Evolutionary conservation across 2,888 invertebrate genomes (phyloP).

Genomic region (Leucophora obtusa): DNA sequence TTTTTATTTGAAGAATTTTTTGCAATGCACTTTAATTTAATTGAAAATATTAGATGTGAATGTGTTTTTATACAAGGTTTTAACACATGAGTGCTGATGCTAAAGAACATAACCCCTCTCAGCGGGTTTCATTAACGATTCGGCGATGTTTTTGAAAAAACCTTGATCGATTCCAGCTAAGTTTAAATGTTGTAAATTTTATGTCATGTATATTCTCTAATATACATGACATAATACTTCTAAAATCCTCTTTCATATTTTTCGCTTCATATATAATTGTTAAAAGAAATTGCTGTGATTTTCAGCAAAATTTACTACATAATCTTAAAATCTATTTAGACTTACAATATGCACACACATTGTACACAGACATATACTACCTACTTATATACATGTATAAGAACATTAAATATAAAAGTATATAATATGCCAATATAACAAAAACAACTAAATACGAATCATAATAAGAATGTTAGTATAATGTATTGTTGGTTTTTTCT

Average conservation of each 20-base stretch:
- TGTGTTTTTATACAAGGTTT: no score
- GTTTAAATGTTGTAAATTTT: background rate
- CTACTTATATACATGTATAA: background rate
- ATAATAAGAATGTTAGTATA: slow-evolving; percentile 19
- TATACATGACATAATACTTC: no score
- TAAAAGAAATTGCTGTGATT: slow-evolving; percentile 59
- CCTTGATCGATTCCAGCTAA: no score
- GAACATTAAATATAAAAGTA: background rate
- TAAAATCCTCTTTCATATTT: slow-evolving; percentile 50
- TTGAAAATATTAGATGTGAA: no score
- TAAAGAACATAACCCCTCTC: no score
- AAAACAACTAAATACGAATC: slow-evolving; percentile 10
- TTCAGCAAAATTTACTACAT: slow-evolving; percentile 58
- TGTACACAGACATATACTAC: slow-evolving; percentile 1
- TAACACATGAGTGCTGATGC: no score
- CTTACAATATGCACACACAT: slow-evolving; percentile 32
- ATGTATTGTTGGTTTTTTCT: background rate
- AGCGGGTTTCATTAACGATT: background rate
- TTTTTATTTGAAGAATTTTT: no score
- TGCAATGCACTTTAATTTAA: no score
- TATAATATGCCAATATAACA: slow-evolving; percentile 28
- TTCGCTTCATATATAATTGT: slow-evolving; percentile 52
- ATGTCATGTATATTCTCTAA: background rate
- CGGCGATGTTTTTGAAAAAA: background rate
- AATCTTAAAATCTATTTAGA: slow-evolving; percentile 58